These are phyloP conservation scores for Argyrosomus japonicus DNA, from an alignment of 2,113 vertebrate genomes.

Conservation along the genomic window DNA sequence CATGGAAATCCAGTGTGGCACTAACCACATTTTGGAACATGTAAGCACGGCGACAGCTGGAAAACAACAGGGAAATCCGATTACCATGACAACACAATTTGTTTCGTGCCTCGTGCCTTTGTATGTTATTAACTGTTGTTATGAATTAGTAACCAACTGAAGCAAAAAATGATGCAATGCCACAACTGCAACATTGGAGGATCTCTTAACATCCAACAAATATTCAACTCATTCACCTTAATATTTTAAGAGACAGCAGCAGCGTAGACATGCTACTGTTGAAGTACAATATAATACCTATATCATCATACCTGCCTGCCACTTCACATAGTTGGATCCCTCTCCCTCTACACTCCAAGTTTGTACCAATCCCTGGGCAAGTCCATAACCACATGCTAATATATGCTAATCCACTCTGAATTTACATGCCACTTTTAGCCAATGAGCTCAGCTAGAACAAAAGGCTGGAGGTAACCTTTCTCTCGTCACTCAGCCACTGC, in stretches of 20 bases:
- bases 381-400: conserved; percentile 62
- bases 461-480: conserved; percentile 63
- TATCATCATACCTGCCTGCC: conserved; percentile 7
- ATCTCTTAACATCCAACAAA: conserved; percentile 16
- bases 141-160: conserved; percentile 44
- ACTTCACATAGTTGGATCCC: conserved; percentile 25
- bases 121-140: conserved; percentile 49
- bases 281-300: neutral
- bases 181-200: neutral
- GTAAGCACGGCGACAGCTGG: conserved; percentile 55
- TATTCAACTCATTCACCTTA: neutral
- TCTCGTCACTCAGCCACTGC: conserved; percentile 44
- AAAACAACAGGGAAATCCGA: conserved; percentile 63
- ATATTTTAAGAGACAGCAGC: neutral
- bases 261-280: neutral
- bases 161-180: conserved; percentile 29
- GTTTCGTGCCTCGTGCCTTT: conserved; percentile 43
- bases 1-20: conserved; percentile 33
- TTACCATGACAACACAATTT: conserved; percentile 71
- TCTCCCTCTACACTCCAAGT: conserved; percentile 5
- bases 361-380: conserved; percentile 33
- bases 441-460: conserved; percentile 64
- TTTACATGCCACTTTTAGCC: conserved; percentile 58
- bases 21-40: conserved; percentile 35
- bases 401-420: conserved; percentile 63